Evolutionary conservation across 2,888 invertebrate genomes (phyloP).

Genomic region (Heliconius aoede): DNA sequence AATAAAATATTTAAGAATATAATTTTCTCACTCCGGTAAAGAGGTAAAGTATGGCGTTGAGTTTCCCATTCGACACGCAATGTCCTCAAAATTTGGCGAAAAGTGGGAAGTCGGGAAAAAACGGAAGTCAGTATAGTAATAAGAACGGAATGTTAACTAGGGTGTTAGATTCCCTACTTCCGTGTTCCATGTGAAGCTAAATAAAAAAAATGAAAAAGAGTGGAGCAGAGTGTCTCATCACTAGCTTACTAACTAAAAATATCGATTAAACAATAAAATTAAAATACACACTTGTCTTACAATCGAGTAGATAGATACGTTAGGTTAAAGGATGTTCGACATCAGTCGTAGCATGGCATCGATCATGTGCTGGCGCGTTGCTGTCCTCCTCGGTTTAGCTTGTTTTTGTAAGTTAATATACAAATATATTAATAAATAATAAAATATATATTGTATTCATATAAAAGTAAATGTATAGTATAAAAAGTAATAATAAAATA

Average conservation of each 20-base stretch:
- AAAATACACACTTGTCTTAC: background rate
- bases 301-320: constrained; percentile 12
- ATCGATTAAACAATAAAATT: background rate
- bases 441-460: background rate
- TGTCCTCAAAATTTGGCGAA: no score
- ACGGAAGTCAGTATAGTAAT: no score
- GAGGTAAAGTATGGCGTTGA: no score
- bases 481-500: no score
- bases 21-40: no score
- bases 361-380: constrained; percentile 50
- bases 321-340: constrained; percentile 63
- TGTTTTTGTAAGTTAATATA: constrained; percentile 14
- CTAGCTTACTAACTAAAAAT: background rate
- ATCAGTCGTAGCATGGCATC: constrained; percentile 48
- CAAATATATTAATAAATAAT: background rate
- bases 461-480: no score
- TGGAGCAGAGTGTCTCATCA: no score
- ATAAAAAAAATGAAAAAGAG: background rate
- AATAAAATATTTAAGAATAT: no score
- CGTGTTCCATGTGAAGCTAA: background rate
- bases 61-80: no score
- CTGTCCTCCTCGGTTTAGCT: constrained; percentile 48
- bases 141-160: no score
- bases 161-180: no score
- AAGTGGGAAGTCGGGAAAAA: no score